Conservation (phyloP, 1,140 invertebrate species). For the Carcinoscorpius rotundicauda region DNA sequence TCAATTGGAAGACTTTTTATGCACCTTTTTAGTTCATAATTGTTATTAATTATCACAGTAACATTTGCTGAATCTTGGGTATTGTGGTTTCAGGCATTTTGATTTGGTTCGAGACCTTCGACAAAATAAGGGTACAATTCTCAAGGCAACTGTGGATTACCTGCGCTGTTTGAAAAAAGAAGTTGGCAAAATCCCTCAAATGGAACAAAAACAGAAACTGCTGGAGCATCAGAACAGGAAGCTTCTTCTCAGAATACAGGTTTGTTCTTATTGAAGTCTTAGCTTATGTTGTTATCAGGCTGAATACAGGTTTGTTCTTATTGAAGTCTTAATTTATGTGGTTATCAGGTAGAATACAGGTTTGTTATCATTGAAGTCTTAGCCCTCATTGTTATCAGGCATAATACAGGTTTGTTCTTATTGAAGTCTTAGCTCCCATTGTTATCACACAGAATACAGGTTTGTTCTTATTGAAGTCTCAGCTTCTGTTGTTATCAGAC, state of each 20-base stretch:
- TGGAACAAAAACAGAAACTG: conserved; percentile 60
- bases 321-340: not conserved
- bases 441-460: too few species aligned
- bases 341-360: not conserved
- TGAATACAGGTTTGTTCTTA: conserved; percentile 50
- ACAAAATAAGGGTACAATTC: conserved; percentile 88
- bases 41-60: too few species aligned
- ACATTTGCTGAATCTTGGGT: too few species aligned
- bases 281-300: not conserved
- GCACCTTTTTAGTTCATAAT: too few species aligned
- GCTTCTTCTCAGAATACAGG: conserved; percentile 64
- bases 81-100: conserved; percentile 38
- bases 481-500: too few species aligned
- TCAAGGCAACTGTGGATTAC: conserved; percentile 95
- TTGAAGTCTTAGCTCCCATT: too few species aligned
- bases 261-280: too few species aligned
- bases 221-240: conserved; percentile 71
- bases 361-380: too few species aligned
- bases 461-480: too few species aligned
- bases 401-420: too few species aligned
- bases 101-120: conserved; percentile 78
- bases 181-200: conserved; percentile 59
- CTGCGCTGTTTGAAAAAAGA: conserved; percentile 84
- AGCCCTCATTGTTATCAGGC: too few species aligned
- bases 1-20: too few species aligned